Evolutionary conservation across 2,797 vertebrate species (phyloP).

Genomic region (Jordanella pulchra): DNA sequence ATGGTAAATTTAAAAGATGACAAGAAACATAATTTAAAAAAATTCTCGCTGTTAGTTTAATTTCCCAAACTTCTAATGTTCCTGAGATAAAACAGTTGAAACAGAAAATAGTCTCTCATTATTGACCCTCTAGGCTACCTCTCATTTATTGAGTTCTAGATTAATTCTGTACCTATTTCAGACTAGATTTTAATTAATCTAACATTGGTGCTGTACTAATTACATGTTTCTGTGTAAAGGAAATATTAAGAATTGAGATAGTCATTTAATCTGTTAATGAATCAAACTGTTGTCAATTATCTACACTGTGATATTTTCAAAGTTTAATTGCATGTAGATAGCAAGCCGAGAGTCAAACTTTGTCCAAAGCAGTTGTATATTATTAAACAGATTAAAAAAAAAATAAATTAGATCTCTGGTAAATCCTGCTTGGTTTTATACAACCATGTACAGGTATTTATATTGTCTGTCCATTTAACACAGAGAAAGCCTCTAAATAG

Average conservation of each 20-base stretch:
- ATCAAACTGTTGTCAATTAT: slow-evolving; percentile 34
- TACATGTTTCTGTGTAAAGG: slow-evolving; percentile 13
- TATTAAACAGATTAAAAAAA: slow-evolving; percentile 9
- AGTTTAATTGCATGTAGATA: slow-evolving; percentile 15
- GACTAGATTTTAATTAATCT: slow-evolving; percentile 35
- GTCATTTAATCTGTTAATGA: slow-evolving; percentile 31
- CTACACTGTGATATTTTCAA: slow-evolving; percentile 1
- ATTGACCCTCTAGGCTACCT: slow-evolving; percentile 4
- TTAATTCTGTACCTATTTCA: slow-evolving; percentile 30
- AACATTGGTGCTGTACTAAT: slow-evolving; percentile 36
- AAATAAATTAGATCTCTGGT: slow-evolving; percentile 2
- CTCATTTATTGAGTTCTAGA: slow-evolving; percentile 3
- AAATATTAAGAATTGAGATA: slow-evolving; percentile 21
- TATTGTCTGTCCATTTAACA: background rate
- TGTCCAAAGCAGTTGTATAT: background rate
- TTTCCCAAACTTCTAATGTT: background rate
- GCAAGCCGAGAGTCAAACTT: slow-evolving; percentile 5
- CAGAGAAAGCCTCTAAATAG: background rate
- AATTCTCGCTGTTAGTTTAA: too few species aligned
- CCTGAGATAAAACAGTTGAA: background rate
- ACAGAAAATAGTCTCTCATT: slow-evolving; percentile 10
- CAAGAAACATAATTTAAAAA: background rate
- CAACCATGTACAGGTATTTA: background rate
- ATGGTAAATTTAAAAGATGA: background rate
- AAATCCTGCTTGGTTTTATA: background rate